Base-by-base conservation (phyloP, 92 coral and sea anemone species). In the Epizoanthus illoricatus region DNA sequence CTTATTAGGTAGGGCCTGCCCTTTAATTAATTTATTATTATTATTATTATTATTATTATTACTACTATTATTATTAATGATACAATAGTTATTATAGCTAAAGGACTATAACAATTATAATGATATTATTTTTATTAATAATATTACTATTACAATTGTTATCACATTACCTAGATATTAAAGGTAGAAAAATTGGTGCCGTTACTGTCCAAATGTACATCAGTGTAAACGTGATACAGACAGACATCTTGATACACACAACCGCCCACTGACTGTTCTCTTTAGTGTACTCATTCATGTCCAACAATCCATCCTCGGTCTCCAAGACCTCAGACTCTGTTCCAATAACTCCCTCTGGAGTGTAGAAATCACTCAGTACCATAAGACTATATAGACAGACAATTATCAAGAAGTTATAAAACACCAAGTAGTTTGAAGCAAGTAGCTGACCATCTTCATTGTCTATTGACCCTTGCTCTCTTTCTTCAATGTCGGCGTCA, bases 261-360 rank as follows among this genome's bases (percentile, higher is more conserved):
- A 89, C 92, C 47, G 75, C 94, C 90, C 94, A 87, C 87, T 91
- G 92, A 62, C 97, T 93, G 13, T 86, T 79, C 36, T 88, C 88
- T 68, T 85, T 90, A 2, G 89, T 89, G 60, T 93, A 93, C 57
- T 88, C 89, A 81, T 90, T 86, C 86, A 90, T 89, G 76, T 91
- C 97, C 4, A 90, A 36, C 7, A 93, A 85, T 28, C 91, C 91
- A 66, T 84, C 88, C 3, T 89, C 91, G 6, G 90, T 85, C 76
- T 88, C 93, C n/a, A 93, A n/a, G 3, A 93, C 84, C 71, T 86
- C 89, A 2, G 76, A 84, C 39, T 86, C 92, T 18, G 92, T 93
- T 16, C 93, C 97, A 1, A 93, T 86, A 28, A 91, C 92, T 36
- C 97, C 97, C 61, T 93, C 97, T 11, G 97, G 92, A 1, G 97